Percentiles rank a stretch among this genome's conserved stretches.
Conservation (phyloP, 92 coral and sea anemone genomes). For the Phymanthus crucifer region DNA sequence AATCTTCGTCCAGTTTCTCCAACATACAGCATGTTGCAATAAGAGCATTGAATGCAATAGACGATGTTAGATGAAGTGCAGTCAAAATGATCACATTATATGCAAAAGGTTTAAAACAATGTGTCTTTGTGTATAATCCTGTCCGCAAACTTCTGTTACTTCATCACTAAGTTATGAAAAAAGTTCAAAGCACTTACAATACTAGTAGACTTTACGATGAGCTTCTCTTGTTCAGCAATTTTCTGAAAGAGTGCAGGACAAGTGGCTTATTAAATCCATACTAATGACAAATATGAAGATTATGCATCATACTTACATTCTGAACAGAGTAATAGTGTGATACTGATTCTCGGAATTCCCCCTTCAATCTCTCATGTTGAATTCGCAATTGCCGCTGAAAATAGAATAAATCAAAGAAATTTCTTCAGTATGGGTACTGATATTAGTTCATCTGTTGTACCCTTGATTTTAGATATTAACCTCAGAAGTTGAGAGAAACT, state of each 20-base stretch:
- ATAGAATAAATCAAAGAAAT: neutral
- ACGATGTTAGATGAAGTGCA: too few relatives aligned
- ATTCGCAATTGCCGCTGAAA: slow-evolving; percentile 83
- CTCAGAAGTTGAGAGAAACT: too few relatives aligned
- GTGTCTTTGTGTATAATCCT: neutral
- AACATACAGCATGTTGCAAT: too few relatives aligned
- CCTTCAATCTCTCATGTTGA: slow-evolving; percentile 91
- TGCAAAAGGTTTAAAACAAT: neutral
- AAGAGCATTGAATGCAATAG: too few relatives aligned
- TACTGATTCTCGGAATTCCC: slow-evolving; percentile 87
- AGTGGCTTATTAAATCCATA: neutral
- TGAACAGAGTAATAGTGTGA: slow-evolving; percentile 91
- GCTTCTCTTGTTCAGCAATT: slow-evolving; percentile 78
- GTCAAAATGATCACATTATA: neutral
- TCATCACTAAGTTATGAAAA: too few relatives aligned
- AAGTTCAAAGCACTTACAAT: neutral
- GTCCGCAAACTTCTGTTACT: neutral
- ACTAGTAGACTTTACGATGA: slow-evolving; percentile 63
- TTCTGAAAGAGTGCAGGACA: slow-evolving; percentile 38
- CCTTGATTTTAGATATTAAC: too few relatives aligned
- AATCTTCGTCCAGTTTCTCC: too few relatives aligned
- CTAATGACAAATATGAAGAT: neutral
- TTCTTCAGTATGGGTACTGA: too few relatives aligned
- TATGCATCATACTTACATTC: slow-evolving; percentile 64
- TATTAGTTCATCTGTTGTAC: too few relatives aligned